These are phyloP conservation scores for Gambelia wislizenii DNA, from an alignment of 2,797 vertebrate genomes.

Conservation along the genomic window DNA sequence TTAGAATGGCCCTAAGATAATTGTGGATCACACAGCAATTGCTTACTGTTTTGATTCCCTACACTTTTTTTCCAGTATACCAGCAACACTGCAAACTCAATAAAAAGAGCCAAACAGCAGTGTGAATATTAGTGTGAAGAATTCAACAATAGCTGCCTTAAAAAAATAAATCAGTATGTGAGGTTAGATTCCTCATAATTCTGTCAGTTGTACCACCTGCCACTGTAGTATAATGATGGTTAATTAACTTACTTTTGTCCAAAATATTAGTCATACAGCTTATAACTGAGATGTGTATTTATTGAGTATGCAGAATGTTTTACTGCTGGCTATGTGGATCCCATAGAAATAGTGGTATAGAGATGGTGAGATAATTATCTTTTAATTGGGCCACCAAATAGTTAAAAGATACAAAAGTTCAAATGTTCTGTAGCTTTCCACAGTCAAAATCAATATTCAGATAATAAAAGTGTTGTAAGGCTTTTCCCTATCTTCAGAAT, in stretches of 20 bases:
- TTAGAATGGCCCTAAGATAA: constrained; percentile 15
- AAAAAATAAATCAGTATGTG: background rate
- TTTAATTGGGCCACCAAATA: background rate
- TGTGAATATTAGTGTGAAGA: no score
- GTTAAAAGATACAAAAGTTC: background rate
- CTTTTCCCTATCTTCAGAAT: background rate
- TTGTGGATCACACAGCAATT: background rate
- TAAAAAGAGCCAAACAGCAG: background rate
- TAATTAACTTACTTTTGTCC: constrained; percentile 24
- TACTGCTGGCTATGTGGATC: background rate
- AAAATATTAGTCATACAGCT: background rate
- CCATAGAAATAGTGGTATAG: background rate
- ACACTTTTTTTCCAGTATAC: no score
- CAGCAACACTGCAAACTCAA: background rate
- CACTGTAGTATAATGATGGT: background rate
- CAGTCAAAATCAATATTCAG: background rate
- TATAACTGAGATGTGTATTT: background rate
- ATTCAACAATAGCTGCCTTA: background rate
- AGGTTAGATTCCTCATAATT: background rate
- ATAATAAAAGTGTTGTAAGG: background rate
- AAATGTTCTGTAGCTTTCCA: background rate
- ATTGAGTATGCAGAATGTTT: constrained; percentile 2
- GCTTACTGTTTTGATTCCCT: background rate
- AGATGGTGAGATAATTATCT: background rate
- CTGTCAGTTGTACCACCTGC: background rate